Evolutionary conservation across 2,113 vertebrate genomes (phyloP).

Genomic region (Cheirogaleus medius): DNA sequence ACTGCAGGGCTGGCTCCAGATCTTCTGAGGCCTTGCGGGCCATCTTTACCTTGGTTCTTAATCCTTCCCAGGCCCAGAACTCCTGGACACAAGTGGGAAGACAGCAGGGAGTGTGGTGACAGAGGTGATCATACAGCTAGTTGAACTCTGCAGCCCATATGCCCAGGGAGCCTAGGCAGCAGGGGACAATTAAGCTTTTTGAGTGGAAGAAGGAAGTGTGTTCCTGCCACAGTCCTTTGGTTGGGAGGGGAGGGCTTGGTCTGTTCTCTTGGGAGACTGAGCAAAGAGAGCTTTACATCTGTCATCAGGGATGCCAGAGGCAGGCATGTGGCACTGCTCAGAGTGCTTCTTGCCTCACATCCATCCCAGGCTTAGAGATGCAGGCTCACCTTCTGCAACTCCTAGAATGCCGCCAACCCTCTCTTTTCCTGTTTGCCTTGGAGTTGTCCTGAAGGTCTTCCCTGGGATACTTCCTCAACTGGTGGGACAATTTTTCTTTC

Average conservation of each 20-base stretch:
- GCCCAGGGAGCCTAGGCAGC: neutral
- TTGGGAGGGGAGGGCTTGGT: neutral
- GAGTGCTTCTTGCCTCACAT: neutral
- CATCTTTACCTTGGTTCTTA: neutral
- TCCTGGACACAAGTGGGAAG: neutral
- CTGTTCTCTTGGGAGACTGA: neutral
- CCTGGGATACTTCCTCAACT: neutral
- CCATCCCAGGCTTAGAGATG: neutral
- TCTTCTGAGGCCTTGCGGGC: neutral
- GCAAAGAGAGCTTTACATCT: neutral
- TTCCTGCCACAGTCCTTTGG: neutral
- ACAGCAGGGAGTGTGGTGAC: neutral
- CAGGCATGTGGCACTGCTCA: accelerated
- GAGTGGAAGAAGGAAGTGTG: neutral
- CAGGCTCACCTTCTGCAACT: neutral
- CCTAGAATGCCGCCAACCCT: neutral
- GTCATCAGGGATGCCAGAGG: neutral
- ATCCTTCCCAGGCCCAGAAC: neutral
- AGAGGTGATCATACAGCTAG: neutral
- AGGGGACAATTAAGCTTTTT: neutral
- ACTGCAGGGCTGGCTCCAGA: neutral
- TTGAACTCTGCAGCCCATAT: neutral
- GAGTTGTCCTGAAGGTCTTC: neutral
- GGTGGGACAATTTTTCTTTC: neutral
- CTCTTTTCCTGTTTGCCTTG: neutral